phyloP scores from a whole-genome alignment of 2,888 invertebrate species.

The Amphipoea lucens region DNA sequence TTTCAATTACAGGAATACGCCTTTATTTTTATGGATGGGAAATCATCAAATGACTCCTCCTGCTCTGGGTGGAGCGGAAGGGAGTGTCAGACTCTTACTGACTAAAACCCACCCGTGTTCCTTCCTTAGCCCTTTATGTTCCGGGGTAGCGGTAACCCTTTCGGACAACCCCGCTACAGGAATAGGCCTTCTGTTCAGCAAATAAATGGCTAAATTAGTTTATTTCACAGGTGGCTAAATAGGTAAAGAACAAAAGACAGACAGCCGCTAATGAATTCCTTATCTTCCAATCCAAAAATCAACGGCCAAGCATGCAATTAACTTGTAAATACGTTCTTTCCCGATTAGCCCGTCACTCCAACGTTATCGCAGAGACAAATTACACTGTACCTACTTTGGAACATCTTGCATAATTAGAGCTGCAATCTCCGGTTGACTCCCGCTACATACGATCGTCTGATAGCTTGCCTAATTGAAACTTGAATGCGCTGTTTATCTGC shows the following conservation, averaged over 20 bases:
- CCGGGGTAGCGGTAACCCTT: no score
- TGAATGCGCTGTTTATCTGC: conserved; percentile 73
- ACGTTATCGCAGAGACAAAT: conserved; percentile 66
- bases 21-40: no score
- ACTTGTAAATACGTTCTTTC: conserved; percentile 65
- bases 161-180: no score
- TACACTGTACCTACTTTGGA: conserved; percentile 61
- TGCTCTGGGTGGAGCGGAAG: no score
- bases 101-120: no score
- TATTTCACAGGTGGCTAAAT: conserved; percentile 7
- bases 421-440: conserved; percentile 79
- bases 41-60: no score
- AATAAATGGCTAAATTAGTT: neutral
- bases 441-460: conserved; percentile 72
- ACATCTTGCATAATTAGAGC: conserved; percentile 76
- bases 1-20: no score
- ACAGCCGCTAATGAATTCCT: conserved; percentile 26
- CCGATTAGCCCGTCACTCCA: conserved; percentile 63
- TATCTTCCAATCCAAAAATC: conserved; percentile 41
- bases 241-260: neutral
- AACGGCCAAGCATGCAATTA: conserved; percentile 59
- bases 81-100: no score
- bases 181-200: neutral
- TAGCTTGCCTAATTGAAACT: conserved; percentile 78
- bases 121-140: no score